Conservation (phyloP, 2,113 vertebrate species). For the Octodon degus region DNA sequence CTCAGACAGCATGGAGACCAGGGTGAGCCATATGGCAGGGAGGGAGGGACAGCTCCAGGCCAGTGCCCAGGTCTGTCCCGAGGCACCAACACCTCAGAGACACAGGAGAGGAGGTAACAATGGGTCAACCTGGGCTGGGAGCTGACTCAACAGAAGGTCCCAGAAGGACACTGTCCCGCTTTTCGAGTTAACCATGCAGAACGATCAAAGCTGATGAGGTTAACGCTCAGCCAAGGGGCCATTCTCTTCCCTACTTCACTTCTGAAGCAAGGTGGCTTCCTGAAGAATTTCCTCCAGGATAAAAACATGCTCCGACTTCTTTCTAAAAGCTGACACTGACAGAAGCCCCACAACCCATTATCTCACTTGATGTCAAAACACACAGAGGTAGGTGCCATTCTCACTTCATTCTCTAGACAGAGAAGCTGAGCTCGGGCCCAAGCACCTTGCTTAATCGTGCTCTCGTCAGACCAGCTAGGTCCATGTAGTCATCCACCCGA, state of each 20-base stretch:
- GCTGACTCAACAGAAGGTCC: neutral
- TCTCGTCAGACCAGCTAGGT: fast-evolving
- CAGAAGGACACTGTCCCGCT: neutral
- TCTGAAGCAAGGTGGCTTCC: neutral
- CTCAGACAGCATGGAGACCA: neutral
- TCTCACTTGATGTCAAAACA: neutral
- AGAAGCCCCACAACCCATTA: neutral
- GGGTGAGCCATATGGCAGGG: neutral
- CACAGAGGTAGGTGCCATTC: neutral
- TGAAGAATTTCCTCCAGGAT: neutral
- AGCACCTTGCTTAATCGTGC: neutral
- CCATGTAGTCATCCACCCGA: neutral
- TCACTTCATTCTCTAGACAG: neutral
- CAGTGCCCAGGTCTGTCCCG: neutral
- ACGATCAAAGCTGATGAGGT: neutral
- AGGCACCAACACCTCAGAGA: neutral
- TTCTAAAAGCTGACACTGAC: neutral
- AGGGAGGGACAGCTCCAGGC: neutral
- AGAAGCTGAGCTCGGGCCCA: neutral
- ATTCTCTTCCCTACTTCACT: neutral
- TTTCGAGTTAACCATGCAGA: neutral
- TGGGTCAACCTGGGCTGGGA: neutral
- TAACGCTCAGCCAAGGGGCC: neutral
- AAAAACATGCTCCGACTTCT: neutral
- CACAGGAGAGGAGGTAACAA: neutral